Conservation (phyloP, 1,140 invertebrate species). For the Atta colombica region DNA sequence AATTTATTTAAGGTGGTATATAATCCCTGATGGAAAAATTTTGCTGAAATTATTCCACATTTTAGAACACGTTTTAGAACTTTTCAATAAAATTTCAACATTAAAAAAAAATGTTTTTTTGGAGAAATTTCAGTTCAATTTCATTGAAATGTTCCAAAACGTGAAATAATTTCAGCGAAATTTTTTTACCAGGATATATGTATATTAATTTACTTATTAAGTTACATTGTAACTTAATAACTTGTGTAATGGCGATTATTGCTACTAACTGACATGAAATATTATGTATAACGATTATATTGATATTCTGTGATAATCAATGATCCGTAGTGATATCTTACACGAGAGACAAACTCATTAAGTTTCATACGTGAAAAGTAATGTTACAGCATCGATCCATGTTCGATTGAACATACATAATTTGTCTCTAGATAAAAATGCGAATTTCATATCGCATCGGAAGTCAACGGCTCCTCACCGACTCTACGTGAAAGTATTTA, state of each 20-base stretch:
- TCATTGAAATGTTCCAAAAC: too few relatives aligned
- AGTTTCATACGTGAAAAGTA: not conserved
- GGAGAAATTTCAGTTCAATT: too few relatives aligned
- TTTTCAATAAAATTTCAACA: too few relatives aligned
- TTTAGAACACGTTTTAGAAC: too few relatives aligned
- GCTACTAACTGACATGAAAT: constrained; percentile 8
- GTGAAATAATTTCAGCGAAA: too few relatives aligned
- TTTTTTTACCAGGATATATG: too few relatives aligned
- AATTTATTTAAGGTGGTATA: not conserved
- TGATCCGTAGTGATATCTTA: constrained; percentile 9
- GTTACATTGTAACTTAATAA: too few relatives aligned
- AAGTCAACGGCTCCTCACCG: constrained; percentile 16
- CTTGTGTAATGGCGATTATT: constrained; percentile 16
- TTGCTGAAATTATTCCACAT: too few relatives aligned
- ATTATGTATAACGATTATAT: constrained; percentile 38
- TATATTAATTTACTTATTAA: too few relatives aligned
- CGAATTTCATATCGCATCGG: constrained; percentile 28
- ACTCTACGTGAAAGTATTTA: constrained; percentile 62
- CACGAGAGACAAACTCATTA: not conserved
- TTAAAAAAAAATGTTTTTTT: too few relatives aligned
- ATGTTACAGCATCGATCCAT: not conserved
- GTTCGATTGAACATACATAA: not conserved
- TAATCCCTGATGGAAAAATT: not conserved
- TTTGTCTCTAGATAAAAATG: constrained; percentile 20
- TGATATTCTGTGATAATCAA: constrained; percentile 47